Evolutionary conservation across 2,888 invertebrate species (phyloP).

Genomic region (Kuschelorhynchus macadamiae): DNA sequence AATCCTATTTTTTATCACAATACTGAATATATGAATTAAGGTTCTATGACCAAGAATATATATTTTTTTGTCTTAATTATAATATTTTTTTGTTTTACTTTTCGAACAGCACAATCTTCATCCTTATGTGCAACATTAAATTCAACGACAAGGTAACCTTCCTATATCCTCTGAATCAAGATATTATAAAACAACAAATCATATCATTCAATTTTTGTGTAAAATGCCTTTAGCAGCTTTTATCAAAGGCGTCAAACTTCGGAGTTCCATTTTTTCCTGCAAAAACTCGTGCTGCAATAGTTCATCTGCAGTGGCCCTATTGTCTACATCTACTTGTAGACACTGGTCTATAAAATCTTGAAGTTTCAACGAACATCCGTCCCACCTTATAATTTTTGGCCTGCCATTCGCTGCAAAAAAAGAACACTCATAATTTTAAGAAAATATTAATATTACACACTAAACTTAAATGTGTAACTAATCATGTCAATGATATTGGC

Average conservation of each 20-base stretch:
- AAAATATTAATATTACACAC: too few species aligned
- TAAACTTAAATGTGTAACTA: too few species aligned
- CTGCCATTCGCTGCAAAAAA: slow-evolving; percentile 82
- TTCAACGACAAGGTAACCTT: neutral
- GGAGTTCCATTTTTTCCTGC: slow-evolving; percentile 83
- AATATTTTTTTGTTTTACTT: too few species aligned
- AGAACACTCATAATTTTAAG: too few species aligned
- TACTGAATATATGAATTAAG: too few species aligned
- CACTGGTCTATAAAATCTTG: slow-evolving; percentile 90
- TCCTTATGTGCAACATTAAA: neutral
- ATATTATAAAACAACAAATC: neutral
- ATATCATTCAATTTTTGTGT: slow-evolving; percentile 70
- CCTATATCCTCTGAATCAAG: neutral
- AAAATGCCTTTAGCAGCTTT: slow-evolving; percentile 91
- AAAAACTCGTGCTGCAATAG: slow-evolving; percentile 87
- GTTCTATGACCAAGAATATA: too few species aligned
- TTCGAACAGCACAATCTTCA: neutral
- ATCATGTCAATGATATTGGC: too few species aligned
- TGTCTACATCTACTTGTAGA: slow-evolving; percentile 86
- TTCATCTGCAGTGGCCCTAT: slow-evolving; percentile 82
- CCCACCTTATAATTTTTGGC: slow-evolving; percentile 89
- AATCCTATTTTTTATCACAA: too few species aligned
- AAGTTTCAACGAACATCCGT: slow-evolving; percentile 81
- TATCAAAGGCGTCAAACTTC: slow-evolving; percentile 89
- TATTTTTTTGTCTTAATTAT: too few species aligned